phyloP scores from a whole-genome alignment of 2,113 vertebrate species.

The Isichthys henryi region DNA sequence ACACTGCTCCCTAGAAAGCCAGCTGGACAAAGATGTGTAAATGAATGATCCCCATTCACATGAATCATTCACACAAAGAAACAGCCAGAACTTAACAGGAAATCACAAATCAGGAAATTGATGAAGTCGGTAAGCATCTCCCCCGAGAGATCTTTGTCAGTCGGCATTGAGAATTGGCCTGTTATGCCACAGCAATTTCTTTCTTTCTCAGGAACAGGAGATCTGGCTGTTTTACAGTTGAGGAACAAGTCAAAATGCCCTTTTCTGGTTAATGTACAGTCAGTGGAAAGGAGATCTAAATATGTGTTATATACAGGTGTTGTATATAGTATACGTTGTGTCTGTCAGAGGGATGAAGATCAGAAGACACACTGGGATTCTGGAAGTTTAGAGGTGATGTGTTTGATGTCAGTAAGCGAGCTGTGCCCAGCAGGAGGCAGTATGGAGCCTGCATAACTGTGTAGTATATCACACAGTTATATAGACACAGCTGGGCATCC shows the following conservation, averaged over 20 bases:
- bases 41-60: background rate
- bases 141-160: background rate
- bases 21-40: background rate
- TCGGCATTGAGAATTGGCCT: background rate
- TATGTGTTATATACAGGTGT: background rate
- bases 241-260: background rate
- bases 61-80: background rate
- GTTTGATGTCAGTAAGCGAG: background rate
- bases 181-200: background rate
- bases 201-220: background rate
- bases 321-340: background rate
- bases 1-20: background rate
- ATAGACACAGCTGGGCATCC: conserved; percentile 57
- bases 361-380: background rate
- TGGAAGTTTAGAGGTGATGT: background rate
- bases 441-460: conserved; percentile 49
- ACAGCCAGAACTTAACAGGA: background rate
- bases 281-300: background rate
- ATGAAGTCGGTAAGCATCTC: background rate
- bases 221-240: conserved; percentile 10
- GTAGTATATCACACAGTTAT: conserved; percentile 50
- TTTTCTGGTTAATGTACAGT: background rate
- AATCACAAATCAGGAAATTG: background rate
- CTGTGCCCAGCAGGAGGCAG: background rate
- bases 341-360: background rate